Conservation (phyloP, 30 jellyfish, hydroid and myxozoan species). For the Chironex yamaguchii region DNA sequence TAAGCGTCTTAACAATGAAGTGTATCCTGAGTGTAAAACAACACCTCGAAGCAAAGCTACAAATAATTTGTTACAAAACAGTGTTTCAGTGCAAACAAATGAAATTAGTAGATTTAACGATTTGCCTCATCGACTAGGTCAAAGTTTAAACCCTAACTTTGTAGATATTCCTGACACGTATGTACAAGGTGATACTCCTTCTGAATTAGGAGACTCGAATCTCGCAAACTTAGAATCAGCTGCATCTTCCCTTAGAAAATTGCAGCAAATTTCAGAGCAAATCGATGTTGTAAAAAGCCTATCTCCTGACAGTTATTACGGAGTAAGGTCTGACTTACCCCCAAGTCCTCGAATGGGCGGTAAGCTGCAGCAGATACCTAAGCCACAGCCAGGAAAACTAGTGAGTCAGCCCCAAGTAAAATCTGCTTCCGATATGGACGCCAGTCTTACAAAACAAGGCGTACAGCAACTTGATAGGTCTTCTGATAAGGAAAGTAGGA, state of each 20-base stretch:
- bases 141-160: not conserved
- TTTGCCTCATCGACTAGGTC: not conserved
- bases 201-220: not conserved
- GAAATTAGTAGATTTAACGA: slow-evolving; percentile 19
- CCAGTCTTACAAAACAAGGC: not conserved
- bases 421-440: not conserved
- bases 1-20: slow-evolving; percentile 60
- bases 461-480: not conserved
- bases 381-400: not conserved
- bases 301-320: not conserved
- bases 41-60: slow-evolving; percentile 6
- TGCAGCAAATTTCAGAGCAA: not conserved
- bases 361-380: not conserved
- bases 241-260: not conserved
- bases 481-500: not conserved
- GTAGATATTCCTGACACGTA: not conserved
- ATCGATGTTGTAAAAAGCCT: not conserved
- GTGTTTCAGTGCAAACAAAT: slow-evolving; percentile 73
- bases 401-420: not conserved
- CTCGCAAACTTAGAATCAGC: not conserved
- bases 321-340: not conserved
- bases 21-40: not conserved
- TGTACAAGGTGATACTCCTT: not conserved
- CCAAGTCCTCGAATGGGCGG: not conserved
- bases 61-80: slow-evolving; percentile 54